Base-by-base conservation (phyloP, 2,797 vertebrate species). In the Pseudomugil gertrudae region DNA sequence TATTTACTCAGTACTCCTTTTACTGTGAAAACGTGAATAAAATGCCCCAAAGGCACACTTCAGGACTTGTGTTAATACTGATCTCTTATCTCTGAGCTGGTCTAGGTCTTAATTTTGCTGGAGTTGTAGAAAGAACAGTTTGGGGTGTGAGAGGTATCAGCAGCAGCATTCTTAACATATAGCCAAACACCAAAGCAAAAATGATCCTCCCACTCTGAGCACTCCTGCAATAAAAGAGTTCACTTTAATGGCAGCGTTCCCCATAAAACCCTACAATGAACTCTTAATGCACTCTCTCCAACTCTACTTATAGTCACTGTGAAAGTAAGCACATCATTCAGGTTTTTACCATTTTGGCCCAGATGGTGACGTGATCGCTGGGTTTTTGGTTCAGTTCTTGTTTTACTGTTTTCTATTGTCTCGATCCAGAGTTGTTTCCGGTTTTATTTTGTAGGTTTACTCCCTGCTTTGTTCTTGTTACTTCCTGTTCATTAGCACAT, bases 191-290 rank as follows among this genome's bases (percentile, higher is more conserved):
- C 79, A 73, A 61, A 13, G 24, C 35, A 66, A 67, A 59, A 69
- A 67, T 71, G 30, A 63, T 29, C 54, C 57, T 50, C 56, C 50
- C 51, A 57, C 64, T 56, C 17, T 9, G 58, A 69, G 71, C 57
- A 26, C 55, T 63, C 17, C 15, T n/a, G 53, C 56, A 71, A 62
- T 72, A 56, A 78, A 74, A 81, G 35, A 58, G 54, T 66, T 51
- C 3, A 14, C 56, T 84, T 79, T 74, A 81, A 72, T 30, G 19
- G 66, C 58, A 48, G 55, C 58, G 63, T 53, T 78, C 30, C 50
- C 55, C 43, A 66, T 78, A 71, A 85, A 84, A 57, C 43, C n/a
- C 66, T 5, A 52, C 40, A 29, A 43, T 76, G 56, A 81, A 79
- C 57, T 73, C 51, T n/a, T 55, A 52, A 79, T 50, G 47, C 33